Evolutionary conservation across 2,888 invertebrate species (phyloP).

Genomic region (Macrophya annulata): DNA sequence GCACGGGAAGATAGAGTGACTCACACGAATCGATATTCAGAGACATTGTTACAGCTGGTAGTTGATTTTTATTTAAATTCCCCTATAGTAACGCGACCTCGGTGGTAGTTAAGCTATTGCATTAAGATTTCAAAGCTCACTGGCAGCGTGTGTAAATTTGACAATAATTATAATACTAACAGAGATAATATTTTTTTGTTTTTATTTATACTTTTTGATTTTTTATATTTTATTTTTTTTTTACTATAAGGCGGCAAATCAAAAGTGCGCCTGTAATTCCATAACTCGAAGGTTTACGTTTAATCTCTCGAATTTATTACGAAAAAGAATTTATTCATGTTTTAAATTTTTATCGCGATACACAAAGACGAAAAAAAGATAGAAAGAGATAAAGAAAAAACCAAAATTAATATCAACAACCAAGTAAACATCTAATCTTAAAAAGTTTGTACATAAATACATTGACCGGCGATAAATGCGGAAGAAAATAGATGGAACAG

Average conservation of each 20-base stretch:
- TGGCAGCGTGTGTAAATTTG: background rate
- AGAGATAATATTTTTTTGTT: background rate
- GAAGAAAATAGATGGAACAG: slow-evolving; percentile 22
- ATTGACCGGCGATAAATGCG: slow-evolving; percentile 41
- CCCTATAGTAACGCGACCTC: slow-evolving; percentile 17
- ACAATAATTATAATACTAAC: background rate
- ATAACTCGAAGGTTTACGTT: background rate
- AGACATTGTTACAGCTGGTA: slow-evolving; percentile 55
- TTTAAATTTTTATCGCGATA: background rate
- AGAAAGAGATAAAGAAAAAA: background rate
- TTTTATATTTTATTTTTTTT: background rate
- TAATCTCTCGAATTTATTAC: background rate
- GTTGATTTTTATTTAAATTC: slow-evolving; percentile 42
- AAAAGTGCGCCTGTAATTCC: background rate
- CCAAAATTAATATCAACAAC: background rate
- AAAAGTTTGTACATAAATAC: background rate
- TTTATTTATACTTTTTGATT: background rate
- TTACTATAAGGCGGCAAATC: background rate
- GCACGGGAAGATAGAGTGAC: slow-evolving; percentile 65
- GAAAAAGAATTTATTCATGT: background rate
- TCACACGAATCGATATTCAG: slow-evolving; percentile 69
- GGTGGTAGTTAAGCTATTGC: background rate
- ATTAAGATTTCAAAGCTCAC: slow-evolving; percentile 3
- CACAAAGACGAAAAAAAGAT: background rate
- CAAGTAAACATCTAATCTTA: background rate